Evolutionary conservation across 2,888 invertebrate genomes (phyloP).

Genomic region (Zonitis immaculata): DNA sequence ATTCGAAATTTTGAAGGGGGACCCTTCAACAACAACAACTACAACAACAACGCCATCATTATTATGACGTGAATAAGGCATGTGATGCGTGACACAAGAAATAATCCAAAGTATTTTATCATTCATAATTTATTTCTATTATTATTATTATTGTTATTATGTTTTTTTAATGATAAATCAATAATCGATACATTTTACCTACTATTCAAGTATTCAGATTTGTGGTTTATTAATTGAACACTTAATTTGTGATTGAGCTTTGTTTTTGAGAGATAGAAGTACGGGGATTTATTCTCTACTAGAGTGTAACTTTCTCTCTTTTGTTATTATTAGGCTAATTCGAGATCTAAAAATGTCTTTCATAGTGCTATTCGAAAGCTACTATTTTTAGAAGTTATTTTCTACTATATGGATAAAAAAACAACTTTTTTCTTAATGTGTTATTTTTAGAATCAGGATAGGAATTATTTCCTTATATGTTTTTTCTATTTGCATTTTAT

Average conservation of each 20-base stretch:
- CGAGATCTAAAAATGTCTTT: too few species aligned
- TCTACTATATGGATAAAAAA: too few species aligned
- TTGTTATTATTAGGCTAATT: too few species aligned
- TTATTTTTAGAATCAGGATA: too few species aligned
- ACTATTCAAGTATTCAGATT: not conserved
- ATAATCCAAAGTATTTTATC: not conserved
- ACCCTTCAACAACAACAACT: not conserved
- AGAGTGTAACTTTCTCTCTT: too few species aligned
- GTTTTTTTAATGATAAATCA: not conserved
- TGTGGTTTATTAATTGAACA: not conserved
- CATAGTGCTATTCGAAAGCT: too few species aligned
- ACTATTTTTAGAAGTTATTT: too few species aligned
- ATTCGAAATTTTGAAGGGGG: not conserved
- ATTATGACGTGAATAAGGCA: not conserved
- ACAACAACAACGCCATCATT: not conserved
- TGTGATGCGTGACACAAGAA: not conserved
- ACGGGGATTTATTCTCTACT: too few species aligned
- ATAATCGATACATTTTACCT: not conserved
- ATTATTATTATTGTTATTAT: too few species aligned
- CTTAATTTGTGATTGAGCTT: not conserved
- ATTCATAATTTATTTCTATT: not conserved
- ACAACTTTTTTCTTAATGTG: too few species aligned
- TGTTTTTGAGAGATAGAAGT: not conserved
- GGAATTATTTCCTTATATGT: too few species aligned
- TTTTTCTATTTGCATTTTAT: too few species aligned